These are phyloP conservation scores for Platerodrilus igneus DNA, from an alignment of 2,888 invertebrate genomes.

Conservation along the genomic window DNA sequence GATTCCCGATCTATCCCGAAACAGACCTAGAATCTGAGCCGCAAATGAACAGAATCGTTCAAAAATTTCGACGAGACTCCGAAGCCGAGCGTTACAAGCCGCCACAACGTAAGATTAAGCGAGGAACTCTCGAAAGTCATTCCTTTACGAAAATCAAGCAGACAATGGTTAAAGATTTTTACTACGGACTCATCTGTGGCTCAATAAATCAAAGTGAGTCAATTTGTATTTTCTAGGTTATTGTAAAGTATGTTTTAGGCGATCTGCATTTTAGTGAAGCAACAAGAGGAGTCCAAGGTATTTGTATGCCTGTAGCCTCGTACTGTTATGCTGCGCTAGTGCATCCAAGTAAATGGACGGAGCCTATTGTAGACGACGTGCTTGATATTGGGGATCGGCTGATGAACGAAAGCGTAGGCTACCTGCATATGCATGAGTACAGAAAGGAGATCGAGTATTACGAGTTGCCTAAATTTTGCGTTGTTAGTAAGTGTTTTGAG, in stretches of 20 bases:
- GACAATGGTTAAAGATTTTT: conserved; percentile 39
- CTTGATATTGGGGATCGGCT: conserved; percentile 54
- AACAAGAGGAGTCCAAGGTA: conserved; percentile 48
- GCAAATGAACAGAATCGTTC: conserved; percentile 33
- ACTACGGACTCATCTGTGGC: conserved; percentile 41
- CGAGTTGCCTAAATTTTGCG: conserved; percentile 49
- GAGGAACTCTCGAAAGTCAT: conserved; percentile 45
- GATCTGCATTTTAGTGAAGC: conserved; percentile 36
- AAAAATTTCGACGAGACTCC: conserved; percentile 44
- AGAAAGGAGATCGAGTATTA: conserved; percentile 42
- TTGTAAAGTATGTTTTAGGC: conserved; percentile 26
- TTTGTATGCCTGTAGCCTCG: conserved; percentile 57
- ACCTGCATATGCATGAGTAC: conserved; percentile 37
- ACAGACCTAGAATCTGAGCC: conserved; percentile 30
- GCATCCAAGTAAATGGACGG: conserved; percentile 59
- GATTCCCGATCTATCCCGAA: conserved; percentile 25
- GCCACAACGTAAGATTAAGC: conserved; percentile 35
- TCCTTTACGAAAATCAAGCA: conserved; percentile 45
- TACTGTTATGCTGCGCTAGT: conserved; percentile 56
- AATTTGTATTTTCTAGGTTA: background rate
- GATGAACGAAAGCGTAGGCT: conserved; percentile 40
- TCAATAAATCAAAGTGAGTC: conserved; percentile 41
- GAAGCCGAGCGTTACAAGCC: conserved; percentile 36
- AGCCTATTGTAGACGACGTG: conserved; percentile 57
- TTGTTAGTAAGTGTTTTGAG: conserved; percentile 48